Percentiles rank a stretch among this genome's conserved stretches.
phyloP scores from a whole-genome alignment of 2,113 vertebrate species.

The Brachyhypopomus gauderio region DNA sequence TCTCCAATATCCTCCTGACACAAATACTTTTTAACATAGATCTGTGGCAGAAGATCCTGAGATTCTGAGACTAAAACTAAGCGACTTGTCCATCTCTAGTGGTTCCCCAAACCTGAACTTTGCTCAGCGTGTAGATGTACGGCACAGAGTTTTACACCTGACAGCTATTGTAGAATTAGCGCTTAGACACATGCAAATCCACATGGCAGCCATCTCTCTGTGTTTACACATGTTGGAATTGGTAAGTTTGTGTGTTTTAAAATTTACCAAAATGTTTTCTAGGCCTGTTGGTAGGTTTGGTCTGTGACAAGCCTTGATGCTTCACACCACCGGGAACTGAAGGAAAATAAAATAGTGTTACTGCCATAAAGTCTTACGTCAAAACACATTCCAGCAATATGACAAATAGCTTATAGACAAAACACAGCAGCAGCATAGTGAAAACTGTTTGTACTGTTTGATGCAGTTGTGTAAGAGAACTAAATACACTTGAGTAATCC shows the following conservation, averaged over 20 bases:
- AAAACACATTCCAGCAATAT: constrained; percentile 1
- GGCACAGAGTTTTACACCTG: too few relatives aligned
- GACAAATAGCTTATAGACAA: constrained; percentile 14
- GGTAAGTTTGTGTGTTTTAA: constrained; percentile 33
- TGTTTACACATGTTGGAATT: too few relatives aligned
- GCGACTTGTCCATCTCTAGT: too few relatives aligned
- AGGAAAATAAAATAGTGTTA: constrained; percentile 65
- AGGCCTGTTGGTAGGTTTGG: constrained; percentile 61
- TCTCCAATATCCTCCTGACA: too few relatives aligned
- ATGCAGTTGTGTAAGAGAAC: neutral
- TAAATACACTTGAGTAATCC: neutral
- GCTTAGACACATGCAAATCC: too few relatives aligned
- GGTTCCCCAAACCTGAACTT: too few relatives aligned
- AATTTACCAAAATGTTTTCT: constrained; percentile 70
- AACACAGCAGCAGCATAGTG: neutral
- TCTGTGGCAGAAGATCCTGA: too few relatives aligned
- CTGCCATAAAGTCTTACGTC: neutral
- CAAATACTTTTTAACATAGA: too few relatives aligned
- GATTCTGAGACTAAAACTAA: too few relatives aligned
- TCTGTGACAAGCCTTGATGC: constrained; percentile 62
- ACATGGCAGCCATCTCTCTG: too few relatives aligned
- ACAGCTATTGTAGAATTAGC: neutral
- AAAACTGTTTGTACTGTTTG: neutral
- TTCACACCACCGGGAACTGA: constrained; percentile 62
- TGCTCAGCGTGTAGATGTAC: too few relatives aligned